These are phyloP conservation scores for Aegithalos caudatus DNA, from an alignment of 2,113 vertebrate genomes.

Conservation along the genomic window DNA sequence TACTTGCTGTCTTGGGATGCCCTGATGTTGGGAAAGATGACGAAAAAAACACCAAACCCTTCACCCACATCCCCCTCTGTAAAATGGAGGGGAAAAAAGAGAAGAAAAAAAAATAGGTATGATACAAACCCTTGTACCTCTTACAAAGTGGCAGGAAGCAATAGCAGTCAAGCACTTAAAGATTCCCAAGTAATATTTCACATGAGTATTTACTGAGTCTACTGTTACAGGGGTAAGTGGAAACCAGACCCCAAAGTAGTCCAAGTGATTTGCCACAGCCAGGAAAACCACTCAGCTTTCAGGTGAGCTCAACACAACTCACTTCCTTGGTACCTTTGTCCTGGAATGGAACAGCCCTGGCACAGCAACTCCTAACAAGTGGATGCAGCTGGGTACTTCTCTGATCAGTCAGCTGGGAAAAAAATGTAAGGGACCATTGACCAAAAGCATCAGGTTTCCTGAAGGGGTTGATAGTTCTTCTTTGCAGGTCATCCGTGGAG, in stretches of 20 bases:
- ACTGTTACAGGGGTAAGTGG: neutral
- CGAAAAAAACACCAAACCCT: neutral
- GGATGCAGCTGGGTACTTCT: neutral
- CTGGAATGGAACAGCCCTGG: neutral
- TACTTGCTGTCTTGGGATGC: neutral
- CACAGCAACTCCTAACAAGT: neutral
- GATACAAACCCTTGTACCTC: neutral
- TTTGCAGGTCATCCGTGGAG: neutral
- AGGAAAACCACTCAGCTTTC: neutral
- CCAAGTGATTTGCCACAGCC: neutral
- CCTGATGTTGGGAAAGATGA: neutral
- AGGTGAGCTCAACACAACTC: neutral
- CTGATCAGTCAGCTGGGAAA: neutral
- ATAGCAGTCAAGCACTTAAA: neutral
- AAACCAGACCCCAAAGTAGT: neutral
- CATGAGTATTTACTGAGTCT: neutral
- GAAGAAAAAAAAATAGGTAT: neutral
- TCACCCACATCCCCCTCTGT: neutral
- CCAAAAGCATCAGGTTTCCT: neutral
- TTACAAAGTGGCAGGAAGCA: neutral
- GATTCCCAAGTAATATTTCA: neutral
- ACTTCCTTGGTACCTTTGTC: neutral
- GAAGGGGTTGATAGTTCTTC: neutral
- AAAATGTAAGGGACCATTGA: constrained; percentile 22
- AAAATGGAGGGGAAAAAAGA: neutral